Conservation (phyloP, 2,113 vertebrate species). For the Lipophrys pholis region DNA sequence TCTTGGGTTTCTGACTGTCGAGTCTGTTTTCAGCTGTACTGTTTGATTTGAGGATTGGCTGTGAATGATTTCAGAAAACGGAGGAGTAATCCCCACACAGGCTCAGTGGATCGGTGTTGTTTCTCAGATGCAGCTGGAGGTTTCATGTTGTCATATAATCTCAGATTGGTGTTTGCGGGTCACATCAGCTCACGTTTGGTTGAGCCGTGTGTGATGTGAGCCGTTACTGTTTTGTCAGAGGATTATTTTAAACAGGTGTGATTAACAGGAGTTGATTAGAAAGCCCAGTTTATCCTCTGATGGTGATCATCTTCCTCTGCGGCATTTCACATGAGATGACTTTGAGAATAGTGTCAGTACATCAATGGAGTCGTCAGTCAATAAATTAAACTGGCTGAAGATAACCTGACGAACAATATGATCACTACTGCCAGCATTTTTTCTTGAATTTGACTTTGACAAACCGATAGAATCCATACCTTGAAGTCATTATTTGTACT, state of each 20-base stretch:
- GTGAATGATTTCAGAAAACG: no score
- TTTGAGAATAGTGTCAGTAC: conserved; percentile 69
- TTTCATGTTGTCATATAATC: neutral
- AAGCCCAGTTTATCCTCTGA: conserved; percentile 31
- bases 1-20: conserved; percentile 27
- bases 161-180: neutral
- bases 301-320: conserved; percentile 40
- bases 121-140: neutral
- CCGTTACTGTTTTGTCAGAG: conserved; percentile 18
- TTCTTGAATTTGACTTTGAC: conserved; percentile 69
- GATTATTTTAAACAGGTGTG: conserved; percentile 59
- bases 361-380: conserved; percentile 67
- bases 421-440: conserved; percentile 27
- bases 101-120: neutral
- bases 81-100: no score
- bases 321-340: conserved; percentile 69
- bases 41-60: conserved; percentile 28
- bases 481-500: conserved; percentile 43
- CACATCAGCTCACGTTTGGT: conserved; percentile 4
- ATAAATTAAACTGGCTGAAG: conserved; percentile 70
- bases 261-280: conserved; percentile 62
- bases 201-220: conserved; percentile 18
- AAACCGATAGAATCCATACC: conserved; percentile 63
- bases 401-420: conserved; percentile 50
- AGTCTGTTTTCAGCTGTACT: conserved; percentile 46